A percentile compares a stretch with the other conserved stretches of the same genome.
Conservation (phyloP, 2,797 vertebrate genomes). For the Chanos chanos region DNA sequence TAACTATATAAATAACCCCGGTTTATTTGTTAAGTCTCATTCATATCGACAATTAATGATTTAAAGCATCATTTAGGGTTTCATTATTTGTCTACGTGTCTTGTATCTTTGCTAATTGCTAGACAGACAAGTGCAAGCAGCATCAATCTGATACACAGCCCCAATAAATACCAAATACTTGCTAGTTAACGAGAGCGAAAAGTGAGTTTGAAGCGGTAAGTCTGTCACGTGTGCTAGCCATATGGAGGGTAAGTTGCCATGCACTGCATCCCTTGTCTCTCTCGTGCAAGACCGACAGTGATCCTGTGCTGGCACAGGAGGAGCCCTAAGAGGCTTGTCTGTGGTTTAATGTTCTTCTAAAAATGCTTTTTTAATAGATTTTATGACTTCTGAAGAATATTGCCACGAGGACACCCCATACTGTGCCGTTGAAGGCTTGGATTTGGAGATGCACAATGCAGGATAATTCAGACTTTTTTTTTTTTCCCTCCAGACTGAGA, state of each 20-base stretch:
- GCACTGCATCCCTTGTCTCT: neutral
- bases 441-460: too few relatives aligned
- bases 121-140: too few relatives aligned
- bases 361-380: neutral
- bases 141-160: too few relatives aligned
- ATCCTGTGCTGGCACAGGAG: neutral
- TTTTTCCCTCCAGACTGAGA: neutral
- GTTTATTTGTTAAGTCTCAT: too few relatives aligned
- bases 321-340: neutral
- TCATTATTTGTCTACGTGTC: too few relatives aligned
- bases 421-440: neutral
- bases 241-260: neutral
- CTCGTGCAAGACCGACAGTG: neutral
- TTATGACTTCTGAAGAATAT: neutral
- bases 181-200: neutral
- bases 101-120: too few relatives aligned
- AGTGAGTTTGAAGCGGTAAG: slow-evolving; percentile 1
- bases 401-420: neutral
- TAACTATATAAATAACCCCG: neutral
- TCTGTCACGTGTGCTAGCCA: neutral
- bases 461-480: neutral
- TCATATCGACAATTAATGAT: too few relatives aligned
- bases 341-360: slow-evolving; percentile 4
- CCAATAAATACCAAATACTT: too few relatives aligned
- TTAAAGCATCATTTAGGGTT: too few relatives aligned